A percentile compares a stretch with the other conserved stretches of the same genome.
Evolutionary conservation across 2,888 invertebrate species (phyloP).

Genomic region (Pollenia labialis): DNA sequence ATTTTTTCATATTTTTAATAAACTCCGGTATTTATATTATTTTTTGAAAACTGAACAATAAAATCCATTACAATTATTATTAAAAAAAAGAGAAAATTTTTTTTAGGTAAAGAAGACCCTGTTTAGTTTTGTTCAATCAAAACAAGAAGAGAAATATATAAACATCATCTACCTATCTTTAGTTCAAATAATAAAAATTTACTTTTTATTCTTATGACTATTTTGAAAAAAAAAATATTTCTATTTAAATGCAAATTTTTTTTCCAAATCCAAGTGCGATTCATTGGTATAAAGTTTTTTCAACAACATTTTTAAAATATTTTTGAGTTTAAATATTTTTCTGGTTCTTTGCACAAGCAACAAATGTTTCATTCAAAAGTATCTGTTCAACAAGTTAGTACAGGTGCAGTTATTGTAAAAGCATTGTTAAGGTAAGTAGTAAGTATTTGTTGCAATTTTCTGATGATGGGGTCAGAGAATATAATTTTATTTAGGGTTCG

Average conservation of each 20-base stretch:
- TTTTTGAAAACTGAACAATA: too few species aligned
- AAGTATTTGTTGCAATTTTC: conserved; percentile 12
- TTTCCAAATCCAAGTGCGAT: conserved; percentile 26
- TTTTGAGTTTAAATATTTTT: conserved; percentile 30
- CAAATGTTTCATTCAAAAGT: too few species aligned
- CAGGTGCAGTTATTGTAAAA: neutral
- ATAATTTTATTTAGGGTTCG: neutral
- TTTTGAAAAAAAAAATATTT: conserved; percentile 27
- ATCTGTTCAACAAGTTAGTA: neutral
- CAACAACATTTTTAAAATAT: conserved; percentile 6
- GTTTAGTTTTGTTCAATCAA: too few species aligned
- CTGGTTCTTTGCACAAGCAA: neutral
- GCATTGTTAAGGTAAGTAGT: conserved; percentile 10
- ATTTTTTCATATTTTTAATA: too few species aligned
- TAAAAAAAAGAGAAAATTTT: too few species aligned
- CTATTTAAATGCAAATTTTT: conserved; percentile 52
- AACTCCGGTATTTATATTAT: too few species aligned
- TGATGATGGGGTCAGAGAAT: conserved; percentile 2
- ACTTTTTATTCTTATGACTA: conserved; percentile 16
- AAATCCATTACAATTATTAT: too few species aligned
- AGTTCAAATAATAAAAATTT: conserved; percentile 22
- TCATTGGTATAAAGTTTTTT: conserved; percentile 18
- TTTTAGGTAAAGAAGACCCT: too few species aligned
- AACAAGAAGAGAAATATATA: neutral
- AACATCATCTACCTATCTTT: conserved; percentile 4